Base-by-base conservation (phyloP, 2,113 vertebrate species). In the Lonchura striata region DNA sequence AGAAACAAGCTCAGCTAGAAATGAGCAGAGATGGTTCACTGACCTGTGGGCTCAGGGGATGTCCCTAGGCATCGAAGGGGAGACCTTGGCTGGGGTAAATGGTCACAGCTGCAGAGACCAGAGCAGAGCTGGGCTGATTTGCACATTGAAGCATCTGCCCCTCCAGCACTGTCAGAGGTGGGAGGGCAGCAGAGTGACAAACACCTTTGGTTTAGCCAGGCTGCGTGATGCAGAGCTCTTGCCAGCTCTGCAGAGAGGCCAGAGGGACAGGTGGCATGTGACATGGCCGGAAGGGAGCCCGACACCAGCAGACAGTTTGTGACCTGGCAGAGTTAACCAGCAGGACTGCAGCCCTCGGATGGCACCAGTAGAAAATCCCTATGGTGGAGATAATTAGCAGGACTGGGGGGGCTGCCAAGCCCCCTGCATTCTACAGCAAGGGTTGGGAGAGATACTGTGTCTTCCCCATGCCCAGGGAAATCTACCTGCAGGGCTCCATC, bases 321-420 rank as follows among this genome's bases (percentile, higher is more conserved):
- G 79, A 66, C 46, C 61, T 75, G 89, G 75, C 75, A 39, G 66
- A 59, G 57, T 17, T 54, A 61, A 37, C 65, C 64, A 53, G 61
- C 70, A 66, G 39, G 28, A 50, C 70, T 0, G 1, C 50, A 71
- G 70, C 28, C 35, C 57, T 68, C 0, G 0, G 37, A 22, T 28
- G 39, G 61, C 65, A 84, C 23, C 52, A 8, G 70, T 1, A 28
- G 31, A 85, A 94, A 71, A 76, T 65, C 33, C 44, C 39, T 15
- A 0, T 6, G 25, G 61, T 71, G 56, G 19, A 44, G 60, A 56
- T 69, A 33, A 61, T 63, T 78, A 66, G 27, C 17, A 60, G 42
- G 23, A 27, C 22, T 2, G 1, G 30, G 23, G 54, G 19, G 11
- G 14, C 52, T 91, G 52, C 87, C 42, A 70, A 52, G 23, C 20